Evolutionary conservation across 2,113 vertebrate genomes (phyloP).

Genomic region (Sinocyclocheilus anophthalmus): DNA sequence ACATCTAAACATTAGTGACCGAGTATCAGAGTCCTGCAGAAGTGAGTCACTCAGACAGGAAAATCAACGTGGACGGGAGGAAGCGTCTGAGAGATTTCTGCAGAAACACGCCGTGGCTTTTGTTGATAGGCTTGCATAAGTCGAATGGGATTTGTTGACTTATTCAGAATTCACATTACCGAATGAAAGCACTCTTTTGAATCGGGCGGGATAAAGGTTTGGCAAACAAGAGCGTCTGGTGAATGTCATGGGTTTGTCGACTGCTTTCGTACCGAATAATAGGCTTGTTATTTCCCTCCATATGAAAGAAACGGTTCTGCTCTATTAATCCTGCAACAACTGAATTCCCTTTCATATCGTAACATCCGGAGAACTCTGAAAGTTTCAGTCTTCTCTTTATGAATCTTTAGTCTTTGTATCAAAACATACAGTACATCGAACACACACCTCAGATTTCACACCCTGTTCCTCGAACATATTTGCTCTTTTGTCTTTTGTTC

Average conservation of each 20-base stretch:
- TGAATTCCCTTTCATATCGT: not conserved
- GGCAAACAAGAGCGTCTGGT: not conserved
- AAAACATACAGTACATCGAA: not conserved
- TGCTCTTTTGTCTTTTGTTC: not conserved
- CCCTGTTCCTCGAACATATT: too few relatives aligned
- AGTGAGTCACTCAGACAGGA: constrained; percentile 10
- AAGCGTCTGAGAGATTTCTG: not conserved
- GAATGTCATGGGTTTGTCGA: constrained; percentile 15
- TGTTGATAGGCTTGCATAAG: not conserved
- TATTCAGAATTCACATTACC: not conserved
- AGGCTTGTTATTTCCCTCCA: not conserved
- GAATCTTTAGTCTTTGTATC: not conserved
- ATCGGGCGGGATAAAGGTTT: not conserved
- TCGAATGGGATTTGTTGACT: not conserved
- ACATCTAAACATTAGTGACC: not conserved
- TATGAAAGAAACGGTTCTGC: not conserved
- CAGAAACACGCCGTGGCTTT: not conserved
- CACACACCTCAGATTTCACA: not conserved
- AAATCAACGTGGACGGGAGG: not conserved
- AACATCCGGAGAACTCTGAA: not conserved
- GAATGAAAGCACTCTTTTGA: not conserved
- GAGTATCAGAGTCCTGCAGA: not conserved
- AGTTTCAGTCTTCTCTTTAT: not conserved
- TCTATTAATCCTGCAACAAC: not conserved
- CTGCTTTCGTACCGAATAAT: not conserved